Conservation (phyloP, 2,888 invertebrate species). For the Polyommatus iphigenia region DNA sequence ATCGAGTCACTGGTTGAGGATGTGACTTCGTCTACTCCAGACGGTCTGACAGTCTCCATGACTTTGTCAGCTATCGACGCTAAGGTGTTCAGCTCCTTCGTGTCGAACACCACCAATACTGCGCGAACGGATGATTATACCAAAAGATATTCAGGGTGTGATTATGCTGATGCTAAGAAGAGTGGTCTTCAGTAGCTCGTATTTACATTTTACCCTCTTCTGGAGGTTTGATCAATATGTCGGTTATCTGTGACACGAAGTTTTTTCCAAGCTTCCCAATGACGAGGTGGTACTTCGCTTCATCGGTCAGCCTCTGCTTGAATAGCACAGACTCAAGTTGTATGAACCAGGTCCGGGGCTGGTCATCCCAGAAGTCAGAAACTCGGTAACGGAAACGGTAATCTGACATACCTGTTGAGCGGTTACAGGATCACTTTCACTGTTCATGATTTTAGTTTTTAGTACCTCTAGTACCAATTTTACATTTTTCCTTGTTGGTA, state of each 20-base stretch:
- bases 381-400: too few relatives aligned
- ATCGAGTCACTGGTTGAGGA: not conserved
- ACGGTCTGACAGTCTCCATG: not conserved
- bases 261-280: conserved; percentile 27
- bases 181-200: not conserved
- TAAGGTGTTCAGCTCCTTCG: conserved; percentile 1
- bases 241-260: too few relatives aligned
- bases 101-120: not conserved
- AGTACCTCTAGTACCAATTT: too few relatives aligned
- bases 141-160: too few relatives aligned
- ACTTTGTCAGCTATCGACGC: not conserved
- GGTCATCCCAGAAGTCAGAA: conserved; percentile 29
- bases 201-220: not conserved
- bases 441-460: too few relatives aligned
- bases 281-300: conserved; percentile 13
- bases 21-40: not conserved
- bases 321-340: conserved; percentile 13
- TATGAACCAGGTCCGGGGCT: conserved; percentile 30
- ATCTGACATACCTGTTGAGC: too few relatives aligned
- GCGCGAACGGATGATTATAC: too few relatives aligned
- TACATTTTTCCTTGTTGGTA: too few relatives aligned
- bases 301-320: conserved; percentile 13
- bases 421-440: too few relatives aligned
- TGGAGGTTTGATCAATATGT: not conserved
- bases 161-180: too few relatives aligned